Conservation (phyloP, 2,888 invertebrate species). For the Ypsolopha sequella region DNA sequence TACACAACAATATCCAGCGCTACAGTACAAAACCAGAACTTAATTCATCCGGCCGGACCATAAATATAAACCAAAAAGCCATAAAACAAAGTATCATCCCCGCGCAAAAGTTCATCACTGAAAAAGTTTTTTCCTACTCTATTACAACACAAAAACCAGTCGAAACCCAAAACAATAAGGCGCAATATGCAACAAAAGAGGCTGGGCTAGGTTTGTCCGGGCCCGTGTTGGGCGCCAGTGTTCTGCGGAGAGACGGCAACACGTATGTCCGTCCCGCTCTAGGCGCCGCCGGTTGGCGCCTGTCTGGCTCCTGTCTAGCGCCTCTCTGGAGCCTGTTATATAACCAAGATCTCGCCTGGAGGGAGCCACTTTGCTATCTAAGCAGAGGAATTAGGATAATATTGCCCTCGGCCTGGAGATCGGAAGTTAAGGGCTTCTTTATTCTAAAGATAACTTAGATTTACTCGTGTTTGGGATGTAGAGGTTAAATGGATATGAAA, state of each 20-base stretch:
- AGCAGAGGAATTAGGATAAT: too few relatives aligned
- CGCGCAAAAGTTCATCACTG: background rate
- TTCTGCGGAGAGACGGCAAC: slow-evolving; percentile 18
- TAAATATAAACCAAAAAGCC: slow-evolving; percentile 34
- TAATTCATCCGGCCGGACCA: background rate
- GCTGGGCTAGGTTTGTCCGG: slow-evolving; percentile 11
- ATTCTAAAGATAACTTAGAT: too few relatives aligned
- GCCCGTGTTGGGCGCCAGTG: slow-evolving; percentile 42
- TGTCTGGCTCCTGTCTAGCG: slow-evolving; percentile 44
- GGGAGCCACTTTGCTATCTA: background rate
- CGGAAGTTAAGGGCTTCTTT: too few relatives aligned
- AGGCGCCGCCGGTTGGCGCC: slow-evolving; percentile 72
- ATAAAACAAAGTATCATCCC: slow-evolving; percentile 20
- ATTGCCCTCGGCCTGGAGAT: too few relatives aligned
- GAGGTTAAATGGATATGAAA: too few relatives aligned
- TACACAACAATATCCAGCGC: background rate
- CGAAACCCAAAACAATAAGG: background rate
- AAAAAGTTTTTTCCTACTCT: background rate
- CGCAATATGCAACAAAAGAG: slow-evolving; percentile 2
- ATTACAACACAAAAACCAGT: background rate
- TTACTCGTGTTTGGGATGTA: too few relatives aligned
- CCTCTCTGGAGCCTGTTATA: slow-evolving; percentile 49
- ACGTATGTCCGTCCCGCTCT: slow-evolving; percentile 21
- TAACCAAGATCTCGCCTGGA: slow-evolving; percentile 18
- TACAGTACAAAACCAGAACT: background rate